A percentile compares a stretch with the other conserved stretches of the same genome.
Evolutionary conservation across 2,113 vertebrate species (phyloP).

Genomic region (Pterophyllum scalare): DNA sequence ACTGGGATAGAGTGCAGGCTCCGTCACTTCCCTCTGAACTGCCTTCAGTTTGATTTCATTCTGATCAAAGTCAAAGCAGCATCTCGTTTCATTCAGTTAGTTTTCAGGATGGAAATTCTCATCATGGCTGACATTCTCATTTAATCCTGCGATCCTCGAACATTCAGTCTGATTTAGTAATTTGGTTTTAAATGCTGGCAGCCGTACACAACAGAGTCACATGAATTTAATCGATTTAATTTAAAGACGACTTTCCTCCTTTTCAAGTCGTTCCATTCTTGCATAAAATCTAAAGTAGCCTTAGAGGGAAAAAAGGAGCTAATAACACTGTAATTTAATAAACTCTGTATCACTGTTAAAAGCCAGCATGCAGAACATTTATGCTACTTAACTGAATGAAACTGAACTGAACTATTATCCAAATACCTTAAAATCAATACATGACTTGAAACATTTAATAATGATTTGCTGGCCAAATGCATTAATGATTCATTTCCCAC

Average conservation of each 20-base stretch:
- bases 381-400: not conserved
- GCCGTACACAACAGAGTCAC: not conserved
- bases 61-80: not conserved
- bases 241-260: not conserved
- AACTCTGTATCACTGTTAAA: constrained; percentile 11
- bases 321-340: not conserved
- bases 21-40: not conserved
- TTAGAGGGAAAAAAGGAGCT: not conserved
- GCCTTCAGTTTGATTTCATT: not conserved
- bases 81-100: not conserved
- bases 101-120: not conserved
- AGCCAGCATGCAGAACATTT: not conserved
- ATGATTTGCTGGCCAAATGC: not conserved
- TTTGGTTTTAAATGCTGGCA: not conserved
- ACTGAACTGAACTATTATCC: no score
- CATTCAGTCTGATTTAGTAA: not conserved
- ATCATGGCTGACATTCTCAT: not conserved
- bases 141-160: not conserved
- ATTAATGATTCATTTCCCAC: not conserved
- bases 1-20: not conserved
- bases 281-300: constrained; percentile 17
- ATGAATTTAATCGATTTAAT: not conserved
- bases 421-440: constrained; percentile 34
- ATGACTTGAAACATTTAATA: not conserved
- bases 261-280: not conserved